Percentiles rank a stretch among this genome's conserved stretches.
Evolutionary conservation across 2,888 invertebrate species (phyloP).

Genomic region (Zygaena filipendulae): DNA sequence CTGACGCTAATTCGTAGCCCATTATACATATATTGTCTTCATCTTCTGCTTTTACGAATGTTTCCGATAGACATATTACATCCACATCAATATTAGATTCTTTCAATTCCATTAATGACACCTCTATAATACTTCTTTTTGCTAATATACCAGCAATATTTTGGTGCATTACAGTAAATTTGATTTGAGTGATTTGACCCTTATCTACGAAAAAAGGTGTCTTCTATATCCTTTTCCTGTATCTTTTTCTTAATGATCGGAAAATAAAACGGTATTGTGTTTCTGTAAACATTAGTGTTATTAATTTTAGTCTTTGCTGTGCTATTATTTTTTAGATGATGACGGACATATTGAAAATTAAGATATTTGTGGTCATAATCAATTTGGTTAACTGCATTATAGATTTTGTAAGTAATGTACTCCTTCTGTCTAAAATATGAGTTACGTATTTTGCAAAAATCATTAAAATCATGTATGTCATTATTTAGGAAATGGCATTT

Average conservation of each 20-base stretch:
- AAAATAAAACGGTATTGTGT: slow-evolving; percentile 8
- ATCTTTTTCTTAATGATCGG: slow-evolving; percentile 1
- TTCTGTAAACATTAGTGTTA: too few relatives aligned
- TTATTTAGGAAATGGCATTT: slow-evolving; percentile 2
- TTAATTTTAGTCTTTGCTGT: neutral
- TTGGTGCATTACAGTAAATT: slow-evolving; percentile 9
- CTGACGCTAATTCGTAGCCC: slow-evolving; percentile 5
- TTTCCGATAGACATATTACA: slow-evolving; percentile 8
- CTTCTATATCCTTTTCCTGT: too few relatives aligned
- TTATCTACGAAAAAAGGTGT: slow-evolving; percentile 3
- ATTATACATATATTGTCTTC: slow-evolving; percentile 4
- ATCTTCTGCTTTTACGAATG: slow-evolving; percentile 7
- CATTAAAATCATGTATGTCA: neutral
- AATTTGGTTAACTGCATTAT: slow-evolving; percentile 1
- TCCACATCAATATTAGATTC: slow-evolving; percentile 2
- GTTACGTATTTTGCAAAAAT: slow-evolving; percentile 3
- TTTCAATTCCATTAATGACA: slow-evolving; percentile 6
- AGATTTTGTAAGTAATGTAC: too few relatives aligned
- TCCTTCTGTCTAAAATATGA: too few relatives aligned
- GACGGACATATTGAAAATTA: neutral
- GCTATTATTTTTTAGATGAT: neutral
- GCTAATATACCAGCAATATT: slow-evolving; percentile 8
- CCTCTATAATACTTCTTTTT: slow-evolving; percentile 7
- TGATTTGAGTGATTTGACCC: too few relatives aligned
- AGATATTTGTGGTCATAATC: slow-evolving; percentile 5